phyloP scores from a whole-genome alignment of 30 jellyfish, hydroid and myxozoan genomes.

The Aurelia coerulea region DNA sequence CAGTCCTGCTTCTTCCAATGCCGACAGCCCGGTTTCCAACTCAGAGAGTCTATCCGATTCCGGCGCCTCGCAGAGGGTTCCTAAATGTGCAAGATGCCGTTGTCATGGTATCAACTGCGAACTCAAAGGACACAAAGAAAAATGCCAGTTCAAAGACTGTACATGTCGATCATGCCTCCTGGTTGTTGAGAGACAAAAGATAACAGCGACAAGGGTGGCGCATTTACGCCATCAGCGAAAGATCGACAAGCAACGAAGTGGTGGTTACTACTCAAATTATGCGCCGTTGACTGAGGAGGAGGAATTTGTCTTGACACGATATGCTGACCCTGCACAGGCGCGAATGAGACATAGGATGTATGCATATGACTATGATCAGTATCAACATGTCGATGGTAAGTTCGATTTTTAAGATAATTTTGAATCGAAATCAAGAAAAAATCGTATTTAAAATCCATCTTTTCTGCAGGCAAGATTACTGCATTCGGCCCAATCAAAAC shows the following conservation, averaged over 20 bases:
- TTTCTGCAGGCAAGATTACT: too few relatives aligned
- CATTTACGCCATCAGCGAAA: slow-evolving; percentile 95
- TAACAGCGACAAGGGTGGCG: slow-evolving; percentile 97
- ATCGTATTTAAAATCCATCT: too few relatives aligned
- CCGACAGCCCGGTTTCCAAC: slow-evolving; percentile 10
- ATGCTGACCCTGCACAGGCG: slow-evolving; percentile 51
- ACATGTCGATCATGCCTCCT: slow-evolving; percentile 85
- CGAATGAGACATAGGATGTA: slow-evolving; percentile 24
- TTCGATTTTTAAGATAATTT: neutral
- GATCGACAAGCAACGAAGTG: slow-evolving; percentile 75
- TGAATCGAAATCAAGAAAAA: too few relatives aligned
- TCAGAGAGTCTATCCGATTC: slow-evolving; percentile 31
- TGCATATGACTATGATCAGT: slow-evolving; percentile 28
- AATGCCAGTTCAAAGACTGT: slow-evolving; percentile 94
- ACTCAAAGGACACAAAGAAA: slow-evolving; percentile 93
- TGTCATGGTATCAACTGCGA: slow-evolving; percentile 92
- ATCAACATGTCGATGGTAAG: slow-evolving; percentile 47
- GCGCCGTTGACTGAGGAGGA: slow-evolving; percentile 83
- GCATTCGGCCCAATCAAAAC: too few relatives aligned
- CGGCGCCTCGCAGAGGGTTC: slow-evolving; percentile 68
- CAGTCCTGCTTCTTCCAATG: slow-evolving; percentile 1
- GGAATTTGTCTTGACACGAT: slow-evolving; percentile 74
- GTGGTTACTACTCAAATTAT: slow-evolving; percentile 45
- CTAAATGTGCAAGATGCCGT: slow-evolving; percentile 94
- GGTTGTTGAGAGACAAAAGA: slow-evolving; percentile 94